Evolutionary conservation across 2,888 invertebrate species (phyloP).

Genomic region (Acanthosepion esculentum): DNA sequence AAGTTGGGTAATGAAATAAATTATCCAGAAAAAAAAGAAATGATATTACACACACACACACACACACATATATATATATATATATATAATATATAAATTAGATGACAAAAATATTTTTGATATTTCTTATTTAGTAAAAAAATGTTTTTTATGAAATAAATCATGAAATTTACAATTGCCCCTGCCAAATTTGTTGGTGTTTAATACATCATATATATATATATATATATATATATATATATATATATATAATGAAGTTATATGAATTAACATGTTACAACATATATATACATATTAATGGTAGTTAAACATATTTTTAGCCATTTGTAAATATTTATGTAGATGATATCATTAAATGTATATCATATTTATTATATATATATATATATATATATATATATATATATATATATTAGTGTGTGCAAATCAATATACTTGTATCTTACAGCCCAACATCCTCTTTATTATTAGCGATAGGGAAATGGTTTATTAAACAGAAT

Average conservation of each 20-base stretch:
- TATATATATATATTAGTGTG: neutral
- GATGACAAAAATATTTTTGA: no score
- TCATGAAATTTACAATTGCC: no score
- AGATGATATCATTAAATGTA: neutral
- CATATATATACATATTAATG: neutral
- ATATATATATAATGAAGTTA: no score
- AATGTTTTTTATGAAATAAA: no score
- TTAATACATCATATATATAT: conserved; percentile 2
- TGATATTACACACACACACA: neutral
- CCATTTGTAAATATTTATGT: neutral
- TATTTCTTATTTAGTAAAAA: no score
- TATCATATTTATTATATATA: neutral
- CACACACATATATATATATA: neutral
- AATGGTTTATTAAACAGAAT: neutral
- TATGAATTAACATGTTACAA: neutral
- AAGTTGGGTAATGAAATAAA: neutral
- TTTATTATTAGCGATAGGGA: neutral
- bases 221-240: neutral
- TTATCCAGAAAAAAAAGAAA: neutral
- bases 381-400: neutral
- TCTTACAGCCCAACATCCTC: neutral
- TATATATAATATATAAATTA: no score
- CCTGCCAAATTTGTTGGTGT: no score
- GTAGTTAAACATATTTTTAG: neutral
- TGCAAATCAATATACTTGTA: neutral